These are phyloP conservation scores for Aricia agestis DNA, from an alignment of 1,140 invertebrate genomes.

Conservation along the genomic window DNA sequence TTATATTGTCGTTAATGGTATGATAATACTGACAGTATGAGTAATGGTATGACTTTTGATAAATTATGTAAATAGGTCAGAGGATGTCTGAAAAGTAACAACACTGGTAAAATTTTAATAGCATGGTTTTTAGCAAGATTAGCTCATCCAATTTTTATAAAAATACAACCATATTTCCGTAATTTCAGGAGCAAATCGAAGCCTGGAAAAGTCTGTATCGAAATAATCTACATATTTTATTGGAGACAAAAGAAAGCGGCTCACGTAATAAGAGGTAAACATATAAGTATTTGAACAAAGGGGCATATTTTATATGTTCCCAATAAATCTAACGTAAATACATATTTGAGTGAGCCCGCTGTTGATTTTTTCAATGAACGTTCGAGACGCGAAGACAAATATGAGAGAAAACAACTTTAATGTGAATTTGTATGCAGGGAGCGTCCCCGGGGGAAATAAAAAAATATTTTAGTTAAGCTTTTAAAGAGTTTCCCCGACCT, in stretches of 20 bases:
- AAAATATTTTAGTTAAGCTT: neutral
- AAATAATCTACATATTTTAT: neutral
- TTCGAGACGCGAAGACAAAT: conserved; percentile 2
- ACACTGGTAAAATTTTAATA: too few relatives aligned
- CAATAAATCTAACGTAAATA: neutral
- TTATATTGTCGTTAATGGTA: too few relatives aligned
- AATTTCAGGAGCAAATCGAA: neutral
- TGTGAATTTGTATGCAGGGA: neutral
- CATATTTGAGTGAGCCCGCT: conserved; percentile 2
- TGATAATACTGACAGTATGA: too few relatives aligned
- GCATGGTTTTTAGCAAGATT: too few relatives aligned
- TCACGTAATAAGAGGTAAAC: neutral
- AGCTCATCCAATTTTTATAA: too few relatives aligned
- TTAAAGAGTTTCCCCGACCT: neutral
- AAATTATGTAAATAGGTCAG: too few relatives aligned
- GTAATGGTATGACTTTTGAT: too few relatives aligned
- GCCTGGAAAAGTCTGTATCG: neutral
- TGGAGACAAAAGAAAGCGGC: neutral
- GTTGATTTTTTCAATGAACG: conserved; percentile 13
- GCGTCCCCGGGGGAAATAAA: neutral
- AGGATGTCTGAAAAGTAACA: too few relatives aligned
- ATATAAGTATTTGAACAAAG: conserved; percentile 1
- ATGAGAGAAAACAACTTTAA: neutral
- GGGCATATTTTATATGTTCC: neutral
- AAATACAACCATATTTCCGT: neutral